Percentiles rank a stretch among this genome's conserved stretches.
Evolutionary conservation across 2,888 invertebrate genomes (phyloP).

Genomic region (Scaptomyza polygonia): DNA sequence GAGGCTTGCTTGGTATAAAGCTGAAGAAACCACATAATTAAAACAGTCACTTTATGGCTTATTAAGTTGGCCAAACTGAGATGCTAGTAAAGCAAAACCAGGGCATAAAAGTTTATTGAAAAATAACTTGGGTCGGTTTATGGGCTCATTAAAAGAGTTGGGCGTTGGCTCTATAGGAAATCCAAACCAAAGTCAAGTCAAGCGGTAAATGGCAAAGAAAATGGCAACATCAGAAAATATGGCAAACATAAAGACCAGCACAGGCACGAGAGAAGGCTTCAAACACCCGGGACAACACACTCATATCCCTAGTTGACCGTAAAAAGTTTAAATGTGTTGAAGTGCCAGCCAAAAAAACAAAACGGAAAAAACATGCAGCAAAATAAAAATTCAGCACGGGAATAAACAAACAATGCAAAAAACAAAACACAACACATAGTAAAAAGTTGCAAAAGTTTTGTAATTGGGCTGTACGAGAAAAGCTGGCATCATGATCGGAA

Average conservation of each 20-base stretch:
- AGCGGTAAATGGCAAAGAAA: conserved; percentile 17
- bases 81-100: background rate
- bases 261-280: background rate
- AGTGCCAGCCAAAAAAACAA: conserved; percentile 23
- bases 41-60: conserved; percentile 16
- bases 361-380: background rate
- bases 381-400: conserved; percentile 23
- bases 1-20: background rate
- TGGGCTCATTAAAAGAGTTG: conserved; percentile 25
- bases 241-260: background rate
- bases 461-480: conserved; percentile 39
- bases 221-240: conserved; percentile 2
- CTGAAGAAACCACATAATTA: conserved; percentile 12
- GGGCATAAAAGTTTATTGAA: conserved; percentile 30
- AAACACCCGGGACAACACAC: conserved; percentile 16
- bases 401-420: conserved; percentile 41
- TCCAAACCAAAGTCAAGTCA: conserved; percentile 17
- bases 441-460: conserved; percentile 44
- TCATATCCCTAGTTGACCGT: conserved; percentile 54
- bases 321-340: conserved; percentile 56
- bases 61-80: conserved; percentile 22
- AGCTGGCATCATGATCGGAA: conserved; percentile 3
- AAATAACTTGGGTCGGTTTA: conserved; percentile 33
- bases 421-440: conserved; percentile 41
- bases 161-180: background rate